Base-by-base conservation (phyloP, 2,888 invertebrate species). In the Sphecodes monilicornis region DNA sequence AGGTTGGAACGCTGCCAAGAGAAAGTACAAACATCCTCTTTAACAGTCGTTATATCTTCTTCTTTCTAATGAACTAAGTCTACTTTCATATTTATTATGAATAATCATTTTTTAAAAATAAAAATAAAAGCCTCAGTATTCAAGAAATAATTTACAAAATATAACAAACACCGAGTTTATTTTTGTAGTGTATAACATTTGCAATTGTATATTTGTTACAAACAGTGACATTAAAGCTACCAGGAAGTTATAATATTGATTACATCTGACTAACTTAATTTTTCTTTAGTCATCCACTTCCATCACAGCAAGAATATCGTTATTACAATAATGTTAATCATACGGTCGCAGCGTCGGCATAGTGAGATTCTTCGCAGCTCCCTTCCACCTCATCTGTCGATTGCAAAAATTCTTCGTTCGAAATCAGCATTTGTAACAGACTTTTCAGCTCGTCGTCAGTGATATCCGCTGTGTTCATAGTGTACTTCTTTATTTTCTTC, bases 401-500 rank as follows among this genome's bases (percentile, higher is more conserved):
- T 11, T 32, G 74, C 29, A 78, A 39, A 46, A 82, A 69, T 43
- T 50, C 66, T n/a, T 80, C 73, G 16, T 71, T 36, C 3, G 78
- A 78, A n/a, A 79, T 80, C 39, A 71, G 81, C 11, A 73, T 78
- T 13, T 73, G 54, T 43, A 83, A 32, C 57, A 85, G 32, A 13
- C 13, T 13, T 22, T 60, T 80, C 29, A 87, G 43, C 13, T 78
- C 75, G 13, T 68, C n/a, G 29, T 50, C 46, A 3, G 57, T 10
- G 13, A 43, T 50, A 6, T 83, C 73, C 41, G 78, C 72, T 3
- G 81, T 32, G 22, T 80, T 84, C 26, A 79, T 72, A 46, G 77
- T 82, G 43, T 84, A 86, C 41, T 86, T 86, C 39, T 80, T 82
- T 57, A 88, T 86, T 66, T 86, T 76, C 26, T 69, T 86, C 26